phyloP scores from a whole-genome alignment of 37 sponge, comb jelly and placozoan genomes.

The Mnemiopsis leidyi region DNA sequence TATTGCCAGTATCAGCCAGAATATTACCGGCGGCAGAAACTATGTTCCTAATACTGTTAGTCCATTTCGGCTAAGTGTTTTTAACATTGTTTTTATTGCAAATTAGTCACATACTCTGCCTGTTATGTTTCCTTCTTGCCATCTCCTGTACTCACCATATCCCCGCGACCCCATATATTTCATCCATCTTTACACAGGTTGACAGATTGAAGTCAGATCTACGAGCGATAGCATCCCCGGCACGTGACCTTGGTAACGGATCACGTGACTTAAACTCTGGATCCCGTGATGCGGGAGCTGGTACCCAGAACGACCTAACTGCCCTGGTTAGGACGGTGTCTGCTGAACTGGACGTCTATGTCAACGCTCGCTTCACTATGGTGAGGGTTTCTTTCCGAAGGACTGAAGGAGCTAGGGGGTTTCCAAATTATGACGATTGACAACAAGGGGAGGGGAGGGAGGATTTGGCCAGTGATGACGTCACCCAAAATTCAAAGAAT shows the following conservation, averaged over 20 bases:
- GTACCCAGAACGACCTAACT: constrained; percentile 40
- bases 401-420: too few relatives aligned
- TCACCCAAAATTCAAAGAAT: too few relatives aligned
- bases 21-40: background rate
- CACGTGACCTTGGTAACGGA: too few relatives aligned
- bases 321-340: constrained; percentile 47
- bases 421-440: too few relatives aligned
- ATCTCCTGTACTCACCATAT: background rate
- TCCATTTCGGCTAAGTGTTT: too few relatives aligned
- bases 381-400: too few relatives aligned
- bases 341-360: constrained; percentile 7
- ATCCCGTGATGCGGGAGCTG: background rate
- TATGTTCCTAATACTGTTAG: background rate
- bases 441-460: too few relatives aligned
- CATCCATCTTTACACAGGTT: background rate
- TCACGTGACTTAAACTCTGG: background rate
- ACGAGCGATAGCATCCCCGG: constrained; percentile 3
- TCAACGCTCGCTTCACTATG: constrained; percentile 22
- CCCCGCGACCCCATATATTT: background rate
- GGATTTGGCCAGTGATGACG: too few relatives aligned
- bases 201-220: constrained; percentile 37
- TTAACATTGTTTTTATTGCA: too few relatives aligned
- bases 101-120: too few relatives aligned
- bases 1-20: constrained; percentile 25
- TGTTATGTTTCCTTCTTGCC: too few relatives aligned